Conservation (phyloP, 2,888 invertebrate species). For the Pedicia rivosa region DNA sequence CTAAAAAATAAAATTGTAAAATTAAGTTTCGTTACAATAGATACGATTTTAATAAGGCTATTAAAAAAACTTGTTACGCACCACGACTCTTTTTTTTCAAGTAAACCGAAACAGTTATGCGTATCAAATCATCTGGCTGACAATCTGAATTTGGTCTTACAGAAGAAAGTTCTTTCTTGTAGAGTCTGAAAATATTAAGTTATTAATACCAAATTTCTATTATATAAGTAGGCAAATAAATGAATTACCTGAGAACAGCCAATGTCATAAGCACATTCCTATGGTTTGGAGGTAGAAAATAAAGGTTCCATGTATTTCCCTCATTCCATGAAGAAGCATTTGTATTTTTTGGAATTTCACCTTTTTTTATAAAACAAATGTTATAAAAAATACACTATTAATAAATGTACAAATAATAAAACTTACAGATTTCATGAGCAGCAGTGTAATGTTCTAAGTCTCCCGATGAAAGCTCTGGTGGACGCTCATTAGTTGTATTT, state of each 20-base stretch:
- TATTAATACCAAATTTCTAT: background rate
- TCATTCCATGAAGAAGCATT: background rate
- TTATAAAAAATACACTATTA: background rate
- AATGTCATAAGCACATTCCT: background rate
- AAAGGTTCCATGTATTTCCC: conserved; percentile 3
- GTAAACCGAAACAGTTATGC: conserved; percentile 3
- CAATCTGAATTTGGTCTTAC: background rate
- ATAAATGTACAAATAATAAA: background rate
- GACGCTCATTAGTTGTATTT: background rate
- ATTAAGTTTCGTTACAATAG: background rate
- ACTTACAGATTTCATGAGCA: background rate
- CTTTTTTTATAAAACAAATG: background rate
- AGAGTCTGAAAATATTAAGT: background rate
- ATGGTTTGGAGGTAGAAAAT: conserved; percentile 1
- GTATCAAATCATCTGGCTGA: conserved; percentile 4
- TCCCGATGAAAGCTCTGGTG: background rate
- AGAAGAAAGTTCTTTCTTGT: background rate
- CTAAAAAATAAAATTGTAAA: background rate
- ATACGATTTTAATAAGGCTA: no score
- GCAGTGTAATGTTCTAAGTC: background rate
- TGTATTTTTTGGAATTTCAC: background rate
- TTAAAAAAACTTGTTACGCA: background rate
- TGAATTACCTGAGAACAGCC: background rate
- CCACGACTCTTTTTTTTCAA: background rate
- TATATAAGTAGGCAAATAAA: background rate